Percentiles rank a stretch among this genome's conserved stretches.
These are phyloP conservation scores for Strix aluco DNA, from an alignment of 2,113 vertebrate genomes.

Conservation along the genomic window DNA sequence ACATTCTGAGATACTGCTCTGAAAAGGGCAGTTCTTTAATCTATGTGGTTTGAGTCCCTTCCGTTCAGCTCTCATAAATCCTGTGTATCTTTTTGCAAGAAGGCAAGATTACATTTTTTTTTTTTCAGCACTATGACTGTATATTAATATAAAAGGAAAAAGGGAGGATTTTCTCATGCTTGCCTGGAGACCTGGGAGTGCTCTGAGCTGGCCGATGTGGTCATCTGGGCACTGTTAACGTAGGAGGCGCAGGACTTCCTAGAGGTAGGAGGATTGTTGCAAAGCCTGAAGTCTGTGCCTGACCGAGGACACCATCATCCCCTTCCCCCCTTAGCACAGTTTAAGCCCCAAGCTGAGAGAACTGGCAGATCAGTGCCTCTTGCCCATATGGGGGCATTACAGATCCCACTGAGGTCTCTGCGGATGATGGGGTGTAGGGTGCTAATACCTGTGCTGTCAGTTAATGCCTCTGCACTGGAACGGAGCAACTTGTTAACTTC, in stretches of 20 bases:
- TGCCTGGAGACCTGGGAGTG: not conserved
- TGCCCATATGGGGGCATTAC: not conserved
- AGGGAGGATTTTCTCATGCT: not conserved
- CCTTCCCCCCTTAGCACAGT: no score
- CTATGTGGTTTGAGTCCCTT: not conserved
- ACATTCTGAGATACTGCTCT: not conserved
- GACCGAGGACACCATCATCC: accelerated
- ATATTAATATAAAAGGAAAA: not conserved
- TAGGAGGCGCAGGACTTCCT: not conserved
- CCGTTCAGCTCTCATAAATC: not conserved
- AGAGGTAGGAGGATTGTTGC: not conserved
- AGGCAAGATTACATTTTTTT: not conserved
- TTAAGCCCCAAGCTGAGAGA: not conserved
- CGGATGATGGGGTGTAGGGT: not conserved
- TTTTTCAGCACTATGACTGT: not conserved
- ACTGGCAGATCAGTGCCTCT: not conserved
- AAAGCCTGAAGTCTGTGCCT: not conserved
- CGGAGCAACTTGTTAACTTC: not conserved
- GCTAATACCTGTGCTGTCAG: accelerated
- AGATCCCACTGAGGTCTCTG: not conserved
- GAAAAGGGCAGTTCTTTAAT: not conserved
- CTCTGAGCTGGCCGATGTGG: not conserved
- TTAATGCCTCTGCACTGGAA: not conserved
- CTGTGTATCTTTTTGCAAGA: not conserved
- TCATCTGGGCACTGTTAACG: not conserved